Percentiles rank a stretch among this genome's conserved stretches.
Evolutionary conservation across 2,113 vertebrate genomes (phyloP).

Genomic region (Columbina picui): DNA sequence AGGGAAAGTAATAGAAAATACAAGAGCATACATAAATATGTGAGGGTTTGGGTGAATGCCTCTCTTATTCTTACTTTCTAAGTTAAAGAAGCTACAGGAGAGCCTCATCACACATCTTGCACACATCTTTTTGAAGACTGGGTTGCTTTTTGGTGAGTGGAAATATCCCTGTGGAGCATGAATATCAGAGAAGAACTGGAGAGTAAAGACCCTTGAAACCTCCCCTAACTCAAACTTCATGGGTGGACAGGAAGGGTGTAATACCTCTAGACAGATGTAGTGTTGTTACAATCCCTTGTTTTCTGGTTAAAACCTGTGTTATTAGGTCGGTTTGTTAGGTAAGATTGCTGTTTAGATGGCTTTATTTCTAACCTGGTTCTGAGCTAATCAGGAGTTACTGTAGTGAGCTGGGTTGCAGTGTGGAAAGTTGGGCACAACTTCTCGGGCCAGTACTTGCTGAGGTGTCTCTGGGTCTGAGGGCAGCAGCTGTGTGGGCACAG

Average conservation of each 20-base stretch:
- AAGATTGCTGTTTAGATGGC: neutral
- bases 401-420: neutral
- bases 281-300: neutral
- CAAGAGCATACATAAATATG: rapidly evolving
- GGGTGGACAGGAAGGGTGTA: too few relatives aligned
- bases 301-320: neutral
- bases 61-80: neutral
- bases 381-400: neutral
- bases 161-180: neutral
- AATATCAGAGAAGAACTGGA: neutral
- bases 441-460: neutral
- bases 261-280: neutral
- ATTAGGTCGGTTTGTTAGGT: neutral
- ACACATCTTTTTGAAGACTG: neutral
- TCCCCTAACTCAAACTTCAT: neutral
- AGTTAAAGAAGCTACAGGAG: neutral
- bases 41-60: too few relatives aligned
- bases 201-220: neutral
- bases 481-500: neutral
- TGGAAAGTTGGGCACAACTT: neutral
- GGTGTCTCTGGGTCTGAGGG: neutral
- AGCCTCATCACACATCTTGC: neutral
- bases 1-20: neutral
- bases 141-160: neutral
- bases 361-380: neutral